Percentiles rank a stretch among this genome's conserved stretches.
Evolutionary conservation across 2,797 vertebrate genomes (phyloP).

Genomic region (Cheirogaleus major): DNA sequence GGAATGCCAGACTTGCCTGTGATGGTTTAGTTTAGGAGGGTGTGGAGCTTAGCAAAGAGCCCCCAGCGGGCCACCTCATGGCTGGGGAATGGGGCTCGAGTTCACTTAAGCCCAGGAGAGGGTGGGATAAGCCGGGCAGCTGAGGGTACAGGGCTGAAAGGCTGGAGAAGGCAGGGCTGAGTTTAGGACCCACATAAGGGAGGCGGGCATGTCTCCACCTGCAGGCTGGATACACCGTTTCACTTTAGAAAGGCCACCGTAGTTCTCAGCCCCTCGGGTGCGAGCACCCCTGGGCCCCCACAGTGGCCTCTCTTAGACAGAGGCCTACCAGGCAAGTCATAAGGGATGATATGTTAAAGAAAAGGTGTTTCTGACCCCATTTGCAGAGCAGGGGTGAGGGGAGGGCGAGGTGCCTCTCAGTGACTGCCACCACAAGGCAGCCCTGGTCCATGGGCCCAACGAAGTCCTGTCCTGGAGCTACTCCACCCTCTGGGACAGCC

Average conservation of each 20-base stretch:
- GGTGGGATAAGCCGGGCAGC: accelerated
- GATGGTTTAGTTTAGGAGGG: neutral
- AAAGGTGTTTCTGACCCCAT: neutral
- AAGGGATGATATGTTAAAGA: neutral
- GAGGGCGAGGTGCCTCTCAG: accelerated
- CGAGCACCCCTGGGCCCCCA: accelerated
- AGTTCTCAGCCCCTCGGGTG: neutral
- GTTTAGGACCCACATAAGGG: accelerated
- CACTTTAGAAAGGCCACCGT: neutral
- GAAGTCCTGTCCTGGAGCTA: no score
- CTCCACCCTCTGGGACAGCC: neutral
- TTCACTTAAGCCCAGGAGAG: neutral
- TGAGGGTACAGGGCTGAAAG: neutral
- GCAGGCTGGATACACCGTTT: neutral
- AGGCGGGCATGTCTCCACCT: no score
- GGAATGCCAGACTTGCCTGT: neutral
- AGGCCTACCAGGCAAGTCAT: neutral
- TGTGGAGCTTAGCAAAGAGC: neutral
- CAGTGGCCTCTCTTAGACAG: neutral
- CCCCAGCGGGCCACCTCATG: neutral
- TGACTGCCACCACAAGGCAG: neutral
- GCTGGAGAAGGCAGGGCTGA: neutral
- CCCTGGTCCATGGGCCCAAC: neutral
- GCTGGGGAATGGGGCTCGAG: neutral
- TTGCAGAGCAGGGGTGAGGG: neutral